These are phyloP conservation scores for Balanococcus diminutus DNA, from an alignment of 2,888 invertebrate genomes.

Conservation along the genomic window DNA sequence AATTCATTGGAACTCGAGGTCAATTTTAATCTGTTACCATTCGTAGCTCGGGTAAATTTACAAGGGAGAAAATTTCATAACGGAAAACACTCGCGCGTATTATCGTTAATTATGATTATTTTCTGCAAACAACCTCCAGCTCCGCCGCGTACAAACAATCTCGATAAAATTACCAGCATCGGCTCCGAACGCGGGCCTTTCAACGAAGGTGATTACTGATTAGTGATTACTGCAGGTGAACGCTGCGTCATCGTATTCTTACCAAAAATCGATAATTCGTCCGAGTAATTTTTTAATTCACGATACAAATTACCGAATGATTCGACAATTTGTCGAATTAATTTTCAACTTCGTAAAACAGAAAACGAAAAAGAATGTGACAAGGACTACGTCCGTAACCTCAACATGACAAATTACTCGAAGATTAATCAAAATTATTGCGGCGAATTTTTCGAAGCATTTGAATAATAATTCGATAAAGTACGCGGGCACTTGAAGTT, in stretches of 20 bases:
- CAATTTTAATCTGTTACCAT: not conserved
- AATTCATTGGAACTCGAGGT: not conserved
- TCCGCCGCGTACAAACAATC: not conserved
- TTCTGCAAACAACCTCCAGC: not conserved
- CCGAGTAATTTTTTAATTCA: not conserved
- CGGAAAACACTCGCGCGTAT: not conserved
- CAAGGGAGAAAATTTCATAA: not conserved
- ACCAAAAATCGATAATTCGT: not conserved
- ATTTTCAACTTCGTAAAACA: not conserved
- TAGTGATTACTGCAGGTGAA: not conserved
- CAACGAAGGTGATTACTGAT: not conserved
- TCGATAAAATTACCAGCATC: not conserved
- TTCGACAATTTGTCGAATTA: not conserved
- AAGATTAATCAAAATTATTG: not conserved
- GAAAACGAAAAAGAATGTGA: not conserved
- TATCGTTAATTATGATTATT: not conserved
- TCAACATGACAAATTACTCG: not conserved
- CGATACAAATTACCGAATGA: slow-evolving; percentile 2
- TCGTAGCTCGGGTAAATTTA: not conserved
- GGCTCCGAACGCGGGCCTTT: not conserved
- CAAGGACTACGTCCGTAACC: not conserved
- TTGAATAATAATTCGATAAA: not conserved
- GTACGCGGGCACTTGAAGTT: no score
- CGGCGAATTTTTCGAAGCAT: not conserved
- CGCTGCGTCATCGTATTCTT: not conserved